Evolutionary conservation across 2,797 vertebrate genomes (phyloP), one percentile per base, ranked within the genome.

Genomic region (Propithecus deckenii): DNA sequence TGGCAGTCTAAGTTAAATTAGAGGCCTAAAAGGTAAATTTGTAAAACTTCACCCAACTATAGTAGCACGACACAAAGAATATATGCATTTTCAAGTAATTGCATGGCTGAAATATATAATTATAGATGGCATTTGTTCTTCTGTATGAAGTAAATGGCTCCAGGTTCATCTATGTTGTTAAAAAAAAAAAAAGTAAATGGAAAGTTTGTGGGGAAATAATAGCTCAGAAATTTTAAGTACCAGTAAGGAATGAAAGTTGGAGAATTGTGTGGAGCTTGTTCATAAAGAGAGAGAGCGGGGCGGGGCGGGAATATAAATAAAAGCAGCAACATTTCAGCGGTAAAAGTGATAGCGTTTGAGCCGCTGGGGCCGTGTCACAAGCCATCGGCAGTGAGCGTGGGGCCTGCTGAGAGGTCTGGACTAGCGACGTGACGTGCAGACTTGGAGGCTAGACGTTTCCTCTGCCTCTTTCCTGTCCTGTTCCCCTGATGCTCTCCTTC

Each of bases 391-490:
- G 38, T 10, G 13, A 48, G 23, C 20, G 6, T 46, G 4, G 20
- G 4, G 28, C 59, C 94, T 5, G 4, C 59, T 7, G 4, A 20
- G 61, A 63, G 25, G 10, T 30, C 41, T 28, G 3, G 0, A 55
- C 17, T 55, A 55, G 28, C 22, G 15, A 1, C 32, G 15, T 3
- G 5, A 13, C 1, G 0, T 25, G 4, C 6, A 10, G 30, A 7
- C 61, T 0, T 52, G 4, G 4, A 38, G 75, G 7, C 72, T 3
- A 0, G 15, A 11, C 20, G 8, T 52, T 28, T 17, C 61, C 50
- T 5, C 71, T 11, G 1, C 1, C 50, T 28, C 28, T 43, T 59
- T 35, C 50, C 59, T 23, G 15, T 22, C 15, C 71, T 15, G 25
- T 10, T 50, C 46, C n/a, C 35, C 7, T 1, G 2, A 1, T 10